phyloP scores from a whole-genome alignment of 2,113 vertebrate species.

The Notarius quadriscutis region DNA sequence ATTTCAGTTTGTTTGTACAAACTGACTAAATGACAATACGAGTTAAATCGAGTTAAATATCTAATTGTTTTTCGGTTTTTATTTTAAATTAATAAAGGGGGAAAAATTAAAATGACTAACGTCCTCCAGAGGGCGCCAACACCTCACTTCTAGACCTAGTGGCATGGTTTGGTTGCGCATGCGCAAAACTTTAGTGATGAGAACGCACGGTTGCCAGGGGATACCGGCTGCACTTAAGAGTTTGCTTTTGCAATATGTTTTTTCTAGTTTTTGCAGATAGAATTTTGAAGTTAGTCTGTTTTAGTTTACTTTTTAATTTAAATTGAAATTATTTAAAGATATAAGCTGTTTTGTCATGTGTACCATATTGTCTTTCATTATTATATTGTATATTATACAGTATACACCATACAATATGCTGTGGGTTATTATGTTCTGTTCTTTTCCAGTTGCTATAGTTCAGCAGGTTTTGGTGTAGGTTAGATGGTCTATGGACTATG shows the following conservation, averaged over 20 bases:
- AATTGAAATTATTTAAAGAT: too few relatives aligned
- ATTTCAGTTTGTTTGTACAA: neutral
- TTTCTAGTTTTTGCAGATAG: neutral
- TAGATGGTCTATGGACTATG: neutral
- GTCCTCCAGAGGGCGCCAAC: constrained; percentile 6
- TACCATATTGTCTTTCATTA: neutral
- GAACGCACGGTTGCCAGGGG: neutral
- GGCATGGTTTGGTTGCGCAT: neutral
- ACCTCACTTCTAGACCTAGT: neutral
- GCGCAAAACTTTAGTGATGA: neutral
- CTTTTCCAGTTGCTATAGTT: neutral
- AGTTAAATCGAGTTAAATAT: neutral
- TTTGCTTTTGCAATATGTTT: neutral
- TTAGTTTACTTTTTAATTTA: neutral
- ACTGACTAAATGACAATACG: neutral
- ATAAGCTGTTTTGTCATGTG: neutral
- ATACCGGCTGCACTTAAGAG: neutral
- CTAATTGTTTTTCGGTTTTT: too few relatives aligned
- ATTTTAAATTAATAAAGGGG: too few relatives aligned
- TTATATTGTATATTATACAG: neutral
- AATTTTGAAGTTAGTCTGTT: neutral
- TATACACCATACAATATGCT: too few relatives aligned
- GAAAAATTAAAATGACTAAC: neutral
- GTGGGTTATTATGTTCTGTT: neutral
- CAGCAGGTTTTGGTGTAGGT: neutral